These are phyloP conservation scores for Zaprionus ghesquierei DNA, from an alignment of 1,140 invertebrate species.

Conservation along the genomic window DNA sequence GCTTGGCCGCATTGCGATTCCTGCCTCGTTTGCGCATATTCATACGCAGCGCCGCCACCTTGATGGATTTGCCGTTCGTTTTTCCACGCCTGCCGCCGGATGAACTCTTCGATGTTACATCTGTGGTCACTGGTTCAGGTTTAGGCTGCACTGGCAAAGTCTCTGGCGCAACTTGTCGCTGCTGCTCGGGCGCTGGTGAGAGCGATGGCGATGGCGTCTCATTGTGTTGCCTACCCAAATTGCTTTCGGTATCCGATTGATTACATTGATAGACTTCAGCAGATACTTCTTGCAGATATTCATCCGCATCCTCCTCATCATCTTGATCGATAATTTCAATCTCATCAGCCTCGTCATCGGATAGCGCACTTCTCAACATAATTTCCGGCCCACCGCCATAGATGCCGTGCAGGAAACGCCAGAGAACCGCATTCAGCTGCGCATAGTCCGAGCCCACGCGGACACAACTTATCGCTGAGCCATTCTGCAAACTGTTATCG, in stretches of 20 bases:
- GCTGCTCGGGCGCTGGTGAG: constrained; percentile 27
- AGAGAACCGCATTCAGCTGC: constrained; percentile 92
- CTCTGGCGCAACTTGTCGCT: constrained; percentile 16
- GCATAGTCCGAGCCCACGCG: constrained; percentile 89
- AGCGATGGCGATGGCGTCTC: constrained; percentile 30
- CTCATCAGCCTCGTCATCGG: constrained; percentile 66
- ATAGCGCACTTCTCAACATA: constrained; percentile 79
- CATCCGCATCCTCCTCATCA: constrained; percentile 39
- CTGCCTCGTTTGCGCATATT: constrained; percentile 64
- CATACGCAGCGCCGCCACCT: constrained; percentile 58
- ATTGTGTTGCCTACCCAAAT: constrained; percentile 47
- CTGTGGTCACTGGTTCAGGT: neutral
- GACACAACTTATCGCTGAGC: constrained; percentile 56
- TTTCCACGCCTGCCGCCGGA: constrained; percentile 31
- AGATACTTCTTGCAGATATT: constrained; percentile 16
- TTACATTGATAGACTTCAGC: constrained; percentile 35
- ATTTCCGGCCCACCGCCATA: constrained; percentile 95
- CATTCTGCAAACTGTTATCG: constrained; percentile 48
- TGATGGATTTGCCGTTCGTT: constrained; percentile 33
- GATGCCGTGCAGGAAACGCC: constrained; percentile 92
- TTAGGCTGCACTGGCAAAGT: constrained; percentile 4
- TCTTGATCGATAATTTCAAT: constrained; percentile 78
- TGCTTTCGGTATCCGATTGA: constrained; percentile 78
- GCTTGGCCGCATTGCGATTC: constrained; percentile 53
- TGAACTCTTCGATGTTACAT: constrained; percentile 7